Evolutionary conservation across 1,140 invertebrate genomes (phyloP), one percentile per base, ranked within the genome.

Genomic region (Liolophura sinensis): DNA sequence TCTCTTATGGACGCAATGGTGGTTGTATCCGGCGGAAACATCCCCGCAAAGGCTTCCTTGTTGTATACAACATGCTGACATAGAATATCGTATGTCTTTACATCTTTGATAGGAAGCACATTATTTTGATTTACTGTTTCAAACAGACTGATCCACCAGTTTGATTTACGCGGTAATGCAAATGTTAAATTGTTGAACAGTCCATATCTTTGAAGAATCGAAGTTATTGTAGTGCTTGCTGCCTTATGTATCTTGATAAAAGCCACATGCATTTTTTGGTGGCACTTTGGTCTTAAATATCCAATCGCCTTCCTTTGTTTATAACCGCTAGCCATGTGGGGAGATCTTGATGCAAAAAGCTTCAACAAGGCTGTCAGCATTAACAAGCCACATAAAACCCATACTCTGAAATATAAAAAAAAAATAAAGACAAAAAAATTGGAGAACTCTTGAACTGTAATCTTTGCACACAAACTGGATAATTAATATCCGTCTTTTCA

Each of bases 1-100:
- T 82, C 72, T 20, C 80, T 62, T n/a, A 82, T 67, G 24, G 75
- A 78, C 16, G 76, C 70, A n/a, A 82, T 70, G 57, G 73, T 80
- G 1, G 70, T 49, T n/a, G 74, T 74, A 51, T 78, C 64, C 5
- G 31, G 22, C 0, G 72, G 76, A 70, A 82, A 77, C 0, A 79
- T 46, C 0, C 46, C 49, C 55, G 69, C 61, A 72, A 80, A 75
- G 0, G 73, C 59, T 14, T 63, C 70, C n/a, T 69, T 64, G 48
- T 78, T 78, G 63, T 79, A 82, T 16, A 80, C 67, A 5, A 73
- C 55, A 69, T 80, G 80, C 62, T 82, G 76, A 12, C 66, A 69
- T 20, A 82, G 62, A n/a, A 73, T 70, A 60, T 79, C 76, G 68
- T 75, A 81, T 24, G 64, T 67, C 54, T 72, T 61, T 40, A 64